Evolutionary conservation across 2,888 invertebrate genomes (phyloP).

Genomic region (Noctua comes): DNA sequence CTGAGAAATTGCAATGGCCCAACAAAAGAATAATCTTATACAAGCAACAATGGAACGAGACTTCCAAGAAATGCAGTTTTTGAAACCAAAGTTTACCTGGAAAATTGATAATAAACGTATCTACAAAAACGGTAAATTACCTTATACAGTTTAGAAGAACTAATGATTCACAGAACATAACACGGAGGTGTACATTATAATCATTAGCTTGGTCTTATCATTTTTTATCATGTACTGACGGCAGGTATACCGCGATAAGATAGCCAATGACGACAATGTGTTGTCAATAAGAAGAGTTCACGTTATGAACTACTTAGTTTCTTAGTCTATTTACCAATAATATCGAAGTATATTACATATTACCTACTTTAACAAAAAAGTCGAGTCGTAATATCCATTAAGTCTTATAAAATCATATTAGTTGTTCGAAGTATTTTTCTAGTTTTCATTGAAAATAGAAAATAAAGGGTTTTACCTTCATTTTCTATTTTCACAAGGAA

Average conservation of each 20-base stretch:
- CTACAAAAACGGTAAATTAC: conserved; percentile 33
- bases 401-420: neutral
- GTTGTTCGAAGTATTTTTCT: neutral
- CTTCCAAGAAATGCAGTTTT: conserved; percentile 1
- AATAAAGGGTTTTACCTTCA: no score
- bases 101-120: conserved; percentile 20
- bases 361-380: neutral
- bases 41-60: neutral
- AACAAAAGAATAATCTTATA: neutral
- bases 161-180: conserved; percentile 46
- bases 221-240: conserved; percentile 80
- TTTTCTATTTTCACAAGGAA: no score
- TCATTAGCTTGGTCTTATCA: conserved; percentile 81
- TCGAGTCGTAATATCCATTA: neutral
- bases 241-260: conserved; percentile 86
- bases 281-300: conserved; percentile 66
- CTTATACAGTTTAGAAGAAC: conserved; percentile 11
- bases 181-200: conserved; percentile 68
- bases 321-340: conserved; percentile 18
- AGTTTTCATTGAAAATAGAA: neutral
- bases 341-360: neutral
- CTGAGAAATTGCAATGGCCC: no score
- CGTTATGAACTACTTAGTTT: conserved; percentile 41
- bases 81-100: conserved; percentile 2
- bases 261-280: conserved; percentile 81